Percentiles rank a stretch among this genome's conserved stretches.
Evolutionary conservation across 1,140 invertebrate genomes (phyloP).

Genomic region (Platyura marginata): DNA sequence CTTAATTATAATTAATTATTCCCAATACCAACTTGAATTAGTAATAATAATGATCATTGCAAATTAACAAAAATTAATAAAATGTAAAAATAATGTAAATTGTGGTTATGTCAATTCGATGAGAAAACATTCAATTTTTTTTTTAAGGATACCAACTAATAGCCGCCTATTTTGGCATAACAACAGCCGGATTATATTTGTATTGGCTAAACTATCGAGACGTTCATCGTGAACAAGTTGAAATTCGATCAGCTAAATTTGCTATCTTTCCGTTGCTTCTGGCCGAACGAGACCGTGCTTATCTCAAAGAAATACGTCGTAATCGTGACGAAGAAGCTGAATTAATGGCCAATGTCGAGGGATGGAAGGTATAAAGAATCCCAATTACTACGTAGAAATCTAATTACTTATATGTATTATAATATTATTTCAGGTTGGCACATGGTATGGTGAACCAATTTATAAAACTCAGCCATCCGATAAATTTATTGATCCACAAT

Average conservation of each 20-base stretch:
- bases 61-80: neutral
- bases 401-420: neutral
- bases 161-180: conserved; percentile 37
- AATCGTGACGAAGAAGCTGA: conserved; percentile 71
- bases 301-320: conserved; percentile 55
- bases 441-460: conserved; percentile 63
- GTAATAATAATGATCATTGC: too few species aligned
- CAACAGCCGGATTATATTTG: conserved; percentile 32
- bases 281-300: conserved; percentile 66
- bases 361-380: conserved; percentile 44
- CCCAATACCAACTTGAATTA: too few species aligned
- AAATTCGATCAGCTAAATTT: conserved; percentile 51
- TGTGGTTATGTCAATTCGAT: neutral
- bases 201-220: conserved; percentile 33
- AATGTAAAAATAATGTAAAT: neutral
- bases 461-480: conserved; percentile 40
- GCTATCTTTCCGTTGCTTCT: conserved; percentile 54
- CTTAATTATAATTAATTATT: too few species aligned
- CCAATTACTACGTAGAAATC: neutral
- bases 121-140: conserved; percentile 1
- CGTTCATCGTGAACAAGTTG: conserved; percentile 36
- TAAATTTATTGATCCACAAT: conserved; percentile 36
- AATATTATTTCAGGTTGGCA: conserved; percentile 41
- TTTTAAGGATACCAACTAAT: conserved; percentile 33
- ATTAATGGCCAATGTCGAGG: conserved; percentile 72